A percentile compares a stretch with the other conserved stretches of the same genome.
Conservation (phyloP, 2,888 invertebrate genomes). For the Acronicta alni region DNA sequence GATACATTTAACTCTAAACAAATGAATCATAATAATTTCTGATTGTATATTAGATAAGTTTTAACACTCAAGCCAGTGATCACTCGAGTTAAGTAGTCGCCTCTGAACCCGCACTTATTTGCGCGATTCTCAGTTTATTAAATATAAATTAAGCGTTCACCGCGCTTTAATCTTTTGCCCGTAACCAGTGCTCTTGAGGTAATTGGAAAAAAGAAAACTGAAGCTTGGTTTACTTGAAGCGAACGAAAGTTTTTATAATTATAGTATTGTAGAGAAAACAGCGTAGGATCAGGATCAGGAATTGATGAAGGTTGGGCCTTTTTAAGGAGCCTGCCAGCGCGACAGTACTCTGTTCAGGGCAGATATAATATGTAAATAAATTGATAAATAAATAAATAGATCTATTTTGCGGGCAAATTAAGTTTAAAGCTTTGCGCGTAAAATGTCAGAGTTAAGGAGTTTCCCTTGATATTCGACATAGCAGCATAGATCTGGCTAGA, state of each 20-base stretch:
- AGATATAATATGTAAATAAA: no score
- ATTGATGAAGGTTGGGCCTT: no score
- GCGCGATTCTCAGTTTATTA: conserved; percentile 38
- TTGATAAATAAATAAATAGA: no score
- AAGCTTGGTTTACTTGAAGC: not conserved
- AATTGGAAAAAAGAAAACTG: conserved; percentile 21
- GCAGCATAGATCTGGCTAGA: no score
- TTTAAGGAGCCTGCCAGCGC: no score
- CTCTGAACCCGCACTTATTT: conserved; percentile 29
- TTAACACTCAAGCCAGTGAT: conserved; percentile 3
- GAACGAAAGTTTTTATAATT: not conserved
- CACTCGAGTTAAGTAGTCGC: conserved; percentile 2
- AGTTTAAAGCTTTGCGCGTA: no score
- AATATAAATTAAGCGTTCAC: conserved; percentile 34
- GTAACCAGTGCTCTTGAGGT: conserved; percentile 15
- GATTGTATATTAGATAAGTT: not conserved
- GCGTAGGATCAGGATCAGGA: not conserved
- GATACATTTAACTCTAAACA: no score
- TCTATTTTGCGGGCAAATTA: no score
- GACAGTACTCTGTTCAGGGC: no score
- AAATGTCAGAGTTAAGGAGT: no score
- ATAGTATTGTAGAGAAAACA: not conserved
- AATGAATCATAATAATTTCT: no score
- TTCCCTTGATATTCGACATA: no score
- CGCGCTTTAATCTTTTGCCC: conserved; percentile 37